phyloP scores from a whole-genome alignment of 2,797 vertebrate species.

The Lutjanus argentimaculatus region DNA sequence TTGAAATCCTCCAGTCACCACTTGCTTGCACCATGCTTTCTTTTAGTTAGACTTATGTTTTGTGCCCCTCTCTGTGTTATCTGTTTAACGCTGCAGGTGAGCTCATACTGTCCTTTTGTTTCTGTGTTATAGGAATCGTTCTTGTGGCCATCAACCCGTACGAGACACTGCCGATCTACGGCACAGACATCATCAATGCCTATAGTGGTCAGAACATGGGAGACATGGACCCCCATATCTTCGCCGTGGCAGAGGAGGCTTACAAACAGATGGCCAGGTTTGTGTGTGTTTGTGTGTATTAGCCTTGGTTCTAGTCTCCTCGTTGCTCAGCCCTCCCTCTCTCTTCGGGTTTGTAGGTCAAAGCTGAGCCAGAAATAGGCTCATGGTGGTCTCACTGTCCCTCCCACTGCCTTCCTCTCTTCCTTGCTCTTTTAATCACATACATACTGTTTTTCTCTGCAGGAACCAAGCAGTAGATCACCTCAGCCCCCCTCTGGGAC shows the following conservation, averaged over 20 bases:
- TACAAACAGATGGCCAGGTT: constrained; percentile 99
- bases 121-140: constrained; percentile 90
- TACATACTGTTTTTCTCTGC: constrained; percentile 1
- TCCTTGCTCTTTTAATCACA: constrained; percentile 10
- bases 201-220: constrained; percentile 99
- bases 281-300: constrained; percentile 72
- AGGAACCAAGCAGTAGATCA: constrained; percentile 1
- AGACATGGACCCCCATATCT: constrained; percentile 99
- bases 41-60: no score
- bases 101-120: not conserved
- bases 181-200: constrained; percentile 97
- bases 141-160: constrained; percentile 99
- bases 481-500: not conserved
- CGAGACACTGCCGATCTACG: constrained; percentile 96
- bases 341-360: constrained; percentile 82
- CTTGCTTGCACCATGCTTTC: not conserved
- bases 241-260: constrained; percentile 97
- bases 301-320: constrained; percentile 38
- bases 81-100: not conserved
- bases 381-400: constrained; percentile 59
- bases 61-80: not conserved
- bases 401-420: not conserved
- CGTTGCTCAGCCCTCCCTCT: constrained; percentile 48
- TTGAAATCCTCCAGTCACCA: no score
- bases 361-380: constrained; percentile 77